Conservation (phyloP, 2,113 vertebrate species). For the Salvelinus sp. region DNA sequence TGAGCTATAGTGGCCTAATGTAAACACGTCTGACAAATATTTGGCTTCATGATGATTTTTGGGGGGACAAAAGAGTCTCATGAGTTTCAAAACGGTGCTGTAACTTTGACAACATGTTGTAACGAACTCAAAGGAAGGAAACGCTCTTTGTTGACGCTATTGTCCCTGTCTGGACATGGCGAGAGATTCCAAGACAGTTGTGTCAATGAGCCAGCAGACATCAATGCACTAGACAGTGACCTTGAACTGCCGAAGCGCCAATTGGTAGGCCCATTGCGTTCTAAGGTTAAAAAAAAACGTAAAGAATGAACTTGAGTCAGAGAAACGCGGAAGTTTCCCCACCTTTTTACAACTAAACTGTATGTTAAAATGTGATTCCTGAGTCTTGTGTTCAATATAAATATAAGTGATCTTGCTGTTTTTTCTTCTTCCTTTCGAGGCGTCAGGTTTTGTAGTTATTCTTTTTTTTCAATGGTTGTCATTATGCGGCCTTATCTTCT, state of each 20-base stretch:
- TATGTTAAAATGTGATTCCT: not conserved
- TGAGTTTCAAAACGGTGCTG: constrained; percentile 5
- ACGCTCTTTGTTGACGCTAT: constrained; percentile 39
- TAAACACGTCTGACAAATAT: not conserved
- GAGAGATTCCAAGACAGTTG: constrained; percentile 50
- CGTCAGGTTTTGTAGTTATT: not conserved
- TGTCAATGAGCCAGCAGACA: constrained; percentile 65
- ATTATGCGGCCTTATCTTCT: not conserved
- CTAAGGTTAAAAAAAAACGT: constrained; percentile 5
- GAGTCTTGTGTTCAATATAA: not conserved
- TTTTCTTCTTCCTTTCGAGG: no score
- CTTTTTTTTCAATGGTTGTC: not conserved
- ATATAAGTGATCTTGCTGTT: not conserved
- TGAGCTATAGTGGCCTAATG: not conserved
- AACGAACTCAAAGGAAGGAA: constrained; percentile 22
- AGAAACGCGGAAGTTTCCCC: not conserved
- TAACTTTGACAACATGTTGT: constrained; percentile 10
- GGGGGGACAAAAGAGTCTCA: not conserved
- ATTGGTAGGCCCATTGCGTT: constrained; percentile 10
- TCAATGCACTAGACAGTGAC: constrained; percentile 75
- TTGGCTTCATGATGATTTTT: not conserved
- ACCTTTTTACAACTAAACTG: not conserved
- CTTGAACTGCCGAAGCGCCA: constrained; percentile 74
- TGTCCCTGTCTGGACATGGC: constrained; percentile 36
- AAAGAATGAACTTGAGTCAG: not conserved